Base-by-base conservation (phyloP, 1,140 invertebrate genomes). In the Wasmannia auropunctata region DNA sequence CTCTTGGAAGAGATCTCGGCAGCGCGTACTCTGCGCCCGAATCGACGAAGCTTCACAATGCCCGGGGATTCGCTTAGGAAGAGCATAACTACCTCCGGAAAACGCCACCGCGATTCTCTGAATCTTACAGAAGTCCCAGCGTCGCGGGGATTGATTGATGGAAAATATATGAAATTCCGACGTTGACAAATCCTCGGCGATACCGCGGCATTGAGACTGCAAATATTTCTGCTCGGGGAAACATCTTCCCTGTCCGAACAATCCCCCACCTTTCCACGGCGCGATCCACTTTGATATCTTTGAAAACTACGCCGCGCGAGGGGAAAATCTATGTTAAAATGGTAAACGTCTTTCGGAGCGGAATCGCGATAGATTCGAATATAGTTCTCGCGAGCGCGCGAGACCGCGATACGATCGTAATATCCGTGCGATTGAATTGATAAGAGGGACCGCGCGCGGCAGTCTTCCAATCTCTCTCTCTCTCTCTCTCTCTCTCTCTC, bases 351-450 rank as follows among this genome's bases (percentile, higher is more conserved):
- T 58, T 58, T 28, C 25, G n/a, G n/a, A 43, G 34, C 11, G 28
- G 19, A n/a, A 51, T 37, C n/a, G 14, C 31, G 67, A 74, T 46
- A 72, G 74, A 83, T 72, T 83, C 37, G 31, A 58, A 74, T 72
- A 11, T 56, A 83, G 19, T 40, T 60, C 28, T 74, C 22, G 63
- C 51, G 43, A 54, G 49, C 54, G 62, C 6, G 62, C 2, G 31
- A 34, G 46, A 49, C n/a, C 65, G 37, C 16, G 87, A 62, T 86
- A 85, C 54, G 31, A 54, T 63, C 56, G 88, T 76, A 81, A 89
- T 89, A 86, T 89, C 86, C 87, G 70, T 58, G 85, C 56, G 75
- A 89, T 87, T 74, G 70, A 85, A 89, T 86, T 86, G 87, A 89
- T 89, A 89, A 46, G 67, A 46, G n/a, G n/a, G n/a, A 19, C 40